phyloP scores from a whole-genome alignment of 2,888 invertebrate genomes.

The Coleophora deauratella region DNA sequence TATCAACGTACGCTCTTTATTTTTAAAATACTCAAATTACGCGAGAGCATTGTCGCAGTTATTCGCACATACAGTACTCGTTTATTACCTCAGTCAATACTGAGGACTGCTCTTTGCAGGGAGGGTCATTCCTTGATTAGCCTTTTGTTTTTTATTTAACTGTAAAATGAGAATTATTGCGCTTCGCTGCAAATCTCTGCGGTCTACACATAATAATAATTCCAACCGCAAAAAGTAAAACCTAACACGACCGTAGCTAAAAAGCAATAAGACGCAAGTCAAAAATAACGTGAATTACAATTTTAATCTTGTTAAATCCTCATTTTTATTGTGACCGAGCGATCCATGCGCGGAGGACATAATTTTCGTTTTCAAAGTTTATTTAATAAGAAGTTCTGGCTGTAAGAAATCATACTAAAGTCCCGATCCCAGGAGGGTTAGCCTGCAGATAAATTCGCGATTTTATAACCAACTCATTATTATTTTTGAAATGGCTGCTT shows the following conservation, averaged over 20 bases:
- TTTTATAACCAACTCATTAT: constrained; percentile 68
- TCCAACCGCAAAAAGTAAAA: constrained; percentile 31
- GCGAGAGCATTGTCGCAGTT: constrained; percentile 13
- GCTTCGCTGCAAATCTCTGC: constrained; percentile 13
- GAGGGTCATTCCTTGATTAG: constrained; percentile 17
- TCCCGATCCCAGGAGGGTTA: constrained; percentile 30
- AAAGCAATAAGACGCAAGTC: constrained; percentile 67
- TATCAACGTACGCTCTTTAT: constrained; percentile 20
- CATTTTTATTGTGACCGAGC: constrained; percentile 63
- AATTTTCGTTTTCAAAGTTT: constrained; percentile 66
- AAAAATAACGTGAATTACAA: constrained; percentile 70
- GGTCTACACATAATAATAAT: constrained; percentile 29
- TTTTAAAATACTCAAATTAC: constrained; percentile 17
- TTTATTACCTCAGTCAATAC: too few relatives aligned
- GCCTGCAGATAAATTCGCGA: constrained; percentile 59
- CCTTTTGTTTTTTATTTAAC: constrained; percentile 22
- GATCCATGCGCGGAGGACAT: constrained; percentile 48
- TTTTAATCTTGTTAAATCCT: constrained; percentile 73
- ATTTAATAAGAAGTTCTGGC: constrained; percentile 62
- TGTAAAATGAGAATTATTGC: constrained; percentile 37
- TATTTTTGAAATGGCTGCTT: constrained; percentile 61
- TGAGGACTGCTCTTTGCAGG: too few relatives aligned
- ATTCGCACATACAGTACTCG: constrained; percentile 7
- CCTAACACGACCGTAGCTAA: constrained; percentile 51
- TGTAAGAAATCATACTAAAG: constrained; percentile 63